Base-by-base conservation (phyloP, 2,797 vertebrate species). In the Propithecus perrieri region DNA sequence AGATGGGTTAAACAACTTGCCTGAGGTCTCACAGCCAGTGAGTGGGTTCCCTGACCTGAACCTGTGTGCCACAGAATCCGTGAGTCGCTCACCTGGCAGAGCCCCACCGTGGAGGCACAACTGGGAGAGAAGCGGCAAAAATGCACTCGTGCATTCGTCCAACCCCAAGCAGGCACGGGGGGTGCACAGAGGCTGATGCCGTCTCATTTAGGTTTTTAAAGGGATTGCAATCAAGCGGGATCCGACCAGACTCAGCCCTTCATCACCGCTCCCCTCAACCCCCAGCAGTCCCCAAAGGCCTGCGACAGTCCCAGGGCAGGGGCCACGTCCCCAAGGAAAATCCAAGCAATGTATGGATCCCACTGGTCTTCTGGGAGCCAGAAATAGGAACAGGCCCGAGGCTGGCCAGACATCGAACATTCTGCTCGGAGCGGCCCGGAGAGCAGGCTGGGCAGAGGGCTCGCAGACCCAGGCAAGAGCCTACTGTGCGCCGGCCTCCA, bases 131-230 rank as follows among this genome's bases (percentile, higher is more conserved):
- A 17, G 43, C 55, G 7, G 9, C 72, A 35, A 12, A 67, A 22
- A n/a, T 0, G 0, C 24, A 1, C 8, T 13, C 4, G 1, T 10
- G 14, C 22, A 0, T 48, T 17, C 24, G 1, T 4, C 81, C 2
- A 11, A 1, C 1, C 3, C 7, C 63, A 5, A 30, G 46, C 28
- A 3, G n/a, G 18, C 24, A 0, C 2, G 2, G 5, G 35, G 14
- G 4, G 4, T 4, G 30, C 28, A 28, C 28, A 6, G 38, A 13
- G 50, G 3, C 2, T 0, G 41, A 11, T 5, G 14, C 0, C 5
- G 22, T 22, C 12, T 7, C 22, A 78, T 4, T 5, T 4, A 15
- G 30, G 61, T 1, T 88, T 92, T n/a, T 43, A 14, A 78, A 72
- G 76, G 28, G 43, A 46, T 4, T 6, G 1, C 43, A 10, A 8